phyloP scores from a whole-genome alignment of 2,888 invertebrate species.

The Cheilosia variabilis region DNA sequence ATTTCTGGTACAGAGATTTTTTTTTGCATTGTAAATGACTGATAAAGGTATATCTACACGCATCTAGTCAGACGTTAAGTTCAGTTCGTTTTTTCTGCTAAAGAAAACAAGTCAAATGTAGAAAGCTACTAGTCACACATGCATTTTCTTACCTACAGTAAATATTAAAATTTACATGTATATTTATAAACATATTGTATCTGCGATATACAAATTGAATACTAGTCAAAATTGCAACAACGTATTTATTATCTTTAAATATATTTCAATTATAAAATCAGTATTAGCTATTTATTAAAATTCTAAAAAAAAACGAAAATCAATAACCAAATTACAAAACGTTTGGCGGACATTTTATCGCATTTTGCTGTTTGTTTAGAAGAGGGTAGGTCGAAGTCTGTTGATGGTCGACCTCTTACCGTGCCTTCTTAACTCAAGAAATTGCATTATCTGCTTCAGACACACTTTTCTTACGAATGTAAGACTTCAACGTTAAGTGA shows the following conservation, averaged over 20 bases:
- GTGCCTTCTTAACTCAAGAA: too few species aligned
- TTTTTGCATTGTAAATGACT: constrained; percentile 62
- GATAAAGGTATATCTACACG: constrained; percentile 44
- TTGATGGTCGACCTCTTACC: too few species aligned
- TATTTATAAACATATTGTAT: constrained; percentile 29
- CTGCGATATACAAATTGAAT: constrained; percentile 60
- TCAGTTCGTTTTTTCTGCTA: constrained; percentile 16
- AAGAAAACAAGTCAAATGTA: constrained; percentile 39
- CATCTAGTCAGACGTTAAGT: constrained; percentile 63
- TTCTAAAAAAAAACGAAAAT: constrained; percentile 8
- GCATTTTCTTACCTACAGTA: constrained; percentile 46
- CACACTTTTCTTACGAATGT: too few species aligned
- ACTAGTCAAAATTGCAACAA: constrained; percentile 66
- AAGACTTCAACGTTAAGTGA: too few species aligned
- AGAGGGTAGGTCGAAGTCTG: too few species aligned
- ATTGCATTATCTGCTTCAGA: too few species aligned
- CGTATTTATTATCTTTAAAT: constrained; percentile 50
- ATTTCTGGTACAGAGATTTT: constrained; percentile 43
- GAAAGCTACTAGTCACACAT: constrained; percentile 60
- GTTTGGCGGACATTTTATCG: not conserved
- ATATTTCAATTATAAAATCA: constrained; percentile 61
- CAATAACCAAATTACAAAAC: not conserved
- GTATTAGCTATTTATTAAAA: constrained; percentile 58
- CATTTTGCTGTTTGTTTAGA: too few species aligned
- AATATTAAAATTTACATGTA: constrained; percentile 15